These are phyloP conservation scores for Siphlonurus alternatus DNA, from an alignment of 2,888 invertebrate genomes.

Conservation along the genomic window DNA sequence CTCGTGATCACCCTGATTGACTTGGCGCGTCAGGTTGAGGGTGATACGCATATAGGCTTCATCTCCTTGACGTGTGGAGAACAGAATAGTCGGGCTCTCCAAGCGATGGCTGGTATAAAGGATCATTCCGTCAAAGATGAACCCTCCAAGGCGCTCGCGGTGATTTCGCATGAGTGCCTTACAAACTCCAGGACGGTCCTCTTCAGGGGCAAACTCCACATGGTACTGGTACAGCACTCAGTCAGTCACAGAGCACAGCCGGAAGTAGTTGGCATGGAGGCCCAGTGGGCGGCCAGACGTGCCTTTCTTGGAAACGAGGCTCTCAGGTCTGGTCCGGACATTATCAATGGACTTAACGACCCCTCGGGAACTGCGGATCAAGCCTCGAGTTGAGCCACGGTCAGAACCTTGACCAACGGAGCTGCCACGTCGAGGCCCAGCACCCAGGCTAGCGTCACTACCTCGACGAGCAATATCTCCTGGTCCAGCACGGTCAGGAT, in stretches of 20 bases:
- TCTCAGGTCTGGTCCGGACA: not conserved
- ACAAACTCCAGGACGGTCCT: conserved; percentile 44
- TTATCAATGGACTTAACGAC: not conserved
- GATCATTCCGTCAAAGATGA: conserved; percentile 21
- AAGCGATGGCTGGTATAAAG: too few relatives aligned
- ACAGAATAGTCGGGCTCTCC: too few relatives aligned
- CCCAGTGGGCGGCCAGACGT: conserved; percentile 30
- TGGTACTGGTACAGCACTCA: conserved; percentile 62
- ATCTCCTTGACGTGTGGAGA: too few relatives aligned
- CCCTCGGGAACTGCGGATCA: not conserved
- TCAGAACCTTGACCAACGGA: not conserved
- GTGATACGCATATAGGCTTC: too few relatives aligned
- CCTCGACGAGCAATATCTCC: too few relatives aligned
- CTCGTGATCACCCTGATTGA: conserved; percentile 50
- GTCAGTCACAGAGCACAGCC: conserved; percentile 36
- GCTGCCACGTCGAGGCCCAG: too few relatives aligned
- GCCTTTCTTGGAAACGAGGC: not conserved
- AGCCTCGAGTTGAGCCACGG: not conserved
- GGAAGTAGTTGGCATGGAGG: conserved; percentile 51
- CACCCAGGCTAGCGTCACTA: not conserved
- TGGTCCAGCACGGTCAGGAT: too few relatives aligned
- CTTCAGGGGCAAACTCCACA: conserved; percentile 54
- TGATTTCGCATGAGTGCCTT: conserved; percentile 42
- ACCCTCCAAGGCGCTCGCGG: conserved; percentile 33
- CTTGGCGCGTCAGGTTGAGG: too few relatives aligned